Base-by-base conservation (phyloP, 92 coral and sea anemone species). In the Diadumene lineata region DNA sequence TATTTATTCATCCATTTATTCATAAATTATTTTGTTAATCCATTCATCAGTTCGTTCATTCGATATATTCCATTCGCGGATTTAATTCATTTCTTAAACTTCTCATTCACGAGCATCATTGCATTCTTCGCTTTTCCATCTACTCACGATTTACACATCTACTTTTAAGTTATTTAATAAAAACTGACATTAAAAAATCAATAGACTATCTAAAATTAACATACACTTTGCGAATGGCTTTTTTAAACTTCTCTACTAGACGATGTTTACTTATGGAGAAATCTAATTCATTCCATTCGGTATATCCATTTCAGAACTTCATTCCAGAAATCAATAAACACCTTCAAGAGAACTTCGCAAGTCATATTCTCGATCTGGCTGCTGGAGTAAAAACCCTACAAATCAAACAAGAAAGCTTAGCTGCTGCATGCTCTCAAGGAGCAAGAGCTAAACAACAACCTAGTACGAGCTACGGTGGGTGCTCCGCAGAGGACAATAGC, bases 301-400 rank as follows among this genome's bases (percentile, higher is more conserved):
- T 60, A 27, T 60, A 60, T 64, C 31, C 31, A 25, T 44, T 25
- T 21, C 31, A 67, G 72, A 33, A 66, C 25, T 64, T 28, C 30
- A 30, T 64, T 31, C 70, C 58, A 53, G 58, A 53, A 53, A 21
- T 53, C 58, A 16, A 53, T 2, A 53, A 53, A 21, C 58, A 53
- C 58, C 4, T 53, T 53, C 21, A 9, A 8, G 9, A 9, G 17
- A 44, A 44, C 51, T 9, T 53, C 24, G 6, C 58, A 15, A 53
- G 58, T 21, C 58, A 53, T 16, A 53, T 53, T 53, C 58, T 13
- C 18, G 58, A 53, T 53, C 19, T 53, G 10, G 58, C 24, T 16
- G 17, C 9, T 8, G 51, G 10, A 8, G 51, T 44, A 17, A 44
- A 44, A 17, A 17, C 9, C 9, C 51, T 44, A 44, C 51, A 8